phyloP scores from a whole-genome alignment of 2,113 vertebrate genomes.

The Sinocyclocheilus anshuiensis region DNA sequence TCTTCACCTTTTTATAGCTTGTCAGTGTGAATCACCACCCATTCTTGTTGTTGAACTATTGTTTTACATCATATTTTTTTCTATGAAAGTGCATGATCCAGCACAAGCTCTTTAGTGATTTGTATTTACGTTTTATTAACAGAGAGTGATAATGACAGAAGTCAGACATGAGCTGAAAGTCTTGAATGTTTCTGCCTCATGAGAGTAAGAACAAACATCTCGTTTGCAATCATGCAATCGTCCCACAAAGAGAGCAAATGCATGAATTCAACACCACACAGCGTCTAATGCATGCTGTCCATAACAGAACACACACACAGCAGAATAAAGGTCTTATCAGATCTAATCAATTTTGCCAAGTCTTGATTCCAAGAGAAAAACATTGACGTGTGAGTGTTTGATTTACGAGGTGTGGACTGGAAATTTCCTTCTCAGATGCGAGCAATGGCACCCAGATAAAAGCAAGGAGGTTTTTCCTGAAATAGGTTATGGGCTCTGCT shows the following conservation, averaged over 20 bases:
- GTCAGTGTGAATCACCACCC: too few relatives aligned
- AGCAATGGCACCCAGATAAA: constrained; percentile 59
- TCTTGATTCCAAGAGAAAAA: constrained; percentile 68
- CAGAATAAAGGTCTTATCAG: constrained; percentile 60
- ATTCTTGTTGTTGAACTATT: too few relatives aligned
- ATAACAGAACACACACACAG: constrained; percentile 61
- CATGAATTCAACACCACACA: not conserved
- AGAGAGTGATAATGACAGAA: too few relatives aligned
- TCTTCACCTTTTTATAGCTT: too few relatives aligned
- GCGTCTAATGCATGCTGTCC: not conserved
- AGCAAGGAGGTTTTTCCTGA: not conserved
- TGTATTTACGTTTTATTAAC: too few relatives aligned
- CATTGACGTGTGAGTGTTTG: constrained; percentile 51
- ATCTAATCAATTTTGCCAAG: constrained; percentile 67
- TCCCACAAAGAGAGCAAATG: not conserved
- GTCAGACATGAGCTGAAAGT: too few relatives aligned
- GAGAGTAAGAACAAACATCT: not conserved
- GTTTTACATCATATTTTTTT: too few relatives aligned
- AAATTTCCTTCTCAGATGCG: constrained; percentile 56
- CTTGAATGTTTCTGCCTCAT: too few relatives aligned
- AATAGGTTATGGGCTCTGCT: constrained; percentile 63
- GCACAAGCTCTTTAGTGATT: too few relatives aligned
- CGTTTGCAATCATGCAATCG: too few relatives aligned
- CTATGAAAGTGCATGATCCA: too few relatives aligned
- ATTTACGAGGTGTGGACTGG: constrained; percentile 62